A percentile compares a stretch with the other conserved stretches of the same genome.
Evolutionary conservation across 2,888 invertebrate genomes (phyloP).

Genomic region (Eupelmus urozonus): DNA sequence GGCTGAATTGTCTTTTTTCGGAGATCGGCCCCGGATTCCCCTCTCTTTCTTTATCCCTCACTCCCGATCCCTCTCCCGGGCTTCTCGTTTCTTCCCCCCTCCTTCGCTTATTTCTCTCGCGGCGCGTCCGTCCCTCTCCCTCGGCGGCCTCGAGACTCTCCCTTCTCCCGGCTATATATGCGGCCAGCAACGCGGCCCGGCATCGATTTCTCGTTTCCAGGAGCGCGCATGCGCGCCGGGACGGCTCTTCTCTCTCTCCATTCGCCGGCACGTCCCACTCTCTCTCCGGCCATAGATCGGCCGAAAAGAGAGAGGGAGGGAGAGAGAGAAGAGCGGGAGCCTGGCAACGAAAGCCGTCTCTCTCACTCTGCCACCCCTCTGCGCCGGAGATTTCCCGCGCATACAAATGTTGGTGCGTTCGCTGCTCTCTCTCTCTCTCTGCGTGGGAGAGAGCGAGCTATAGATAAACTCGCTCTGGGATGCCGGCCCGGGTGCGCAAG

Average conservation of each 20-base stretch:
- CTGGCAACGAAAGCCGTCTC: constrained; percentile 35
- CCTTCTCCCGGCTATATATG: constrained; percentile 32
- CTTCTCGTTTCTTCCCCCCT: constrained; percentile 32
- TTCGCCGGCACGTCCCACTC: constrained; percentile 52
- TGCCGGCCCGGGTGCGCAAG: constrained; percentile 14
- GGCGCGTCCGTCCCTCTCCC: constrained; percentile 9
- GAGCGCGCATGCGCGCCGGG: constrained; percentile 49
- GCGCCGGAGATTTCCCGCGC: constrained; percentile 34
- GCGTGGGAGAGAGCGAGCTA: constrained; percentile 19
- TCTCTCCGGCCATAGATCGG: constrained; percentile 25
- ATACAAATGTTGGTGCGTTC: constrained; percentile 9
- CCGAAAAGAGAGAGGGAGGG: constrained; percentile 34
- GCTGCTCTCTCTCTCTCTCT: no score
- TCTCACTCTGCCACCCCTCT: not conserved
- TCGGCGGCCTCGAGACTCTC: constrained; percentile 23
- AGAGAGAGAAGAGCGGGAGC: not conserved
- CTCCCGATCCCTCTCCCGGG: not conserved
- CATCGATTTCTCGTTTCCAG: constrained; percentile 59
- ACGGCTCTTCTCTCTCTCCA: not conserved
- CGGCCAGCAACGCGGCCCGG: constrained; percentile 48
- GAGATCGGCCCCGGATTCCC: constrained; percentile 27
- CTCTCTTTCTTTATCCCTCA: constrained; percentile 31
- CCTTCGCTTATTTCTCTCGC: not conserved
- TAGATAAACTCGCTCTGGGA: constrained; percentile 45
- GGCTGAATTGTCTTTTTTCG: constrained; percentile 40